Conservation (phyloP, 2,888 invertebrate species). For the Oxycera nigricornis region DNA sequence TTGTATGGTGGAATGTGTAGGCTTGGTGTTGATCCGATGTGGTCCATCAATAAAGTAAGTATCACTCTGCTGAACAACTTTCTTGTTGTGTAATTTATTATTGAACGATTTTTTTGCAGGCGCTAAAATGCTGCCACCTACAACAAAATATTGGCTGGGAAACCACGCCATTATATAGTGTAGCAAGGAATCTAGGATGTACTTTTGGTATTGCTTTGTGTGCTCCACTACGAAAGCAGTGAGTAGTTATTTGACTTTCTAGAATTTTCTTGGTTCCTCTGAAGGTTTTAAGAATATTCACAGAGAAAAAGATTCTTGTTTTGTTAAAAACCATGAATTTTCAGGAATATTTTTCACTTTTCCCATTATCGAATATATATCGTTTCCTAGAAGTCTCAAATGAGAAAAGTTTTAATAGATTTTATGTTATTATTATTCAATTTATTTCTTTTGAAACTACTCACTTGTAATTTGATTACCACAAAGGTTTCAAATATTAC, state of each 20-base stretch:
- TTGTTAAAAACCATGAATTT: too few relatives aligned
- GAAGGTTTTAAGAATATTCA: too few relatives aligned
- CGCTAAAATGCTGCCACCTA: constrained; percentile 74
- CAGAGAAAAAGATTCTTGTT: too few relatives aligned
- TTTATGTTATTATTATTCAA: neutral
- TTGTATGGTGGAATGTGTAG: constrained; percentile 57
- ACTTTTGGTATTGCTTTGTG: constrained; percentile 62
- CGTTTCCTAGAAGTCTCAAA: too few relatives aligned
- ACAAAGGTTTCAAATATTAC: too few relatives aligned
- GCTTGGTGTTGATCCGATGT: constrained; percentile 68
- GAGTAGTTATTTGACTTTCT: too few relatives aligned
- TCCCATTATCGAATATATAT: too few relatives aligned
- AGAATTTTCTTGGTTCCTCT: too few relatives aligned
- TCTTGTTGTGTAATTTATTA: constrained; percentile 23
- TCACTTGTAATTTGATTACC: too few relatives aligned
- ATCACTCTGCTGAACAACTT: constrained; percentile 11
- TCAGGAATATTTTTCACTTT: too few relatives aligned
- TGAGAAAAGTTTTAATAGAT: neutral
- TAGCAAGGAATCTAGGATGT: constrained; percentile 64
- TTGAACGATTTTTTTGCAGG: constrained; percentile 59
- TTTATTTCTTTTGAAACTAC: neutral
- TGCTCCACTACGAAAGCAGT: constrained; percentile 57
- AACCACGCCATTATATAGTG: constrained; percentile 70
- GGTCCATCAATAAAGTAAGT: constrained; percentile 67
- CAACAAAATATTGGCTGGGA: constrained; percentile 69